Base-by-base conservation (phyloP, 2,888 invertebrate species). In the Parthenolecanium corni region DNA sequence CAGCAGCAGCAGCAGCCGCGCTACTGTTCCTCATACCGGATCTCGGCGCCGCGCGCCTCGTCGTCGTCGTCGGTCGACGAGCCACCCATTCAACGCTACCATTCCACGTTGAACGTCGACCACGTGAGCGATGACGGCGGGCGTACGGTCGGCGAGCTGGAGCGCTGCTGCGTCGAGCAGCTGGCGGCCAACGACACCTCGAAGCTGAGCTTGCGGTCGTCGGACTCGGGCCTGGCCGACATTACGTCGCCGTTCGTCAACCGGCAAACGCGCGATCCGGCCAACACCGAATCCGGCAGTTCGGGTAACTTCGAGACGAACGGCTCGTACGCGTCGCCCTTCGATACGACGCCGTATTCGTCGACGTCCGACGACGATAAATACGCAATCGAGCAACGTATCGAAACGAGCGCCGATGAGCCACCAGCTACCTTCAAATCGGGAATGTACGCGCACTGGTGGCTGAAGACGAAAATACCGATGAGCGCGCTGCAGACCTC, bases 361-460 rank as follows among this genome's bases (percentile, higher is more conserved):
- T 79, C 80, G 20, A 52, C 44, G 12, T 14, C 36, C 31, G 52
- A 51, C 42, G 52, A 64, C 66, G 77, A 78, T 3, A 79, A 52
- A 38, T 58, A 49, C 18, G 31, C 21, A 3, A 16, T 36, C 11
- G 36, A 58, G 24, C 49, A 47, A 20, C 57, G 42, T 1, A 16
- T 51, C 23, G 58, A 47, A 16, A 64, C 56, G 61, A 52, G 44
- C 24, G 47, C 23, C 16, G 20, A 53, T 18, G 12, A 62, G 40
- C 62, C 65, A 20, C 46, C 44, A 24, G 44, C 63, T 42, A 66
- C 64, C 21, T 90, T 84, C 75, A 85, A 84, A 65, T 88, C 89
- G 52, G 89, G 88, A 71, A 78, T 90, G 75, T 90, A 90, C 75
- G 89, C 89, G 67, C 90, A 90, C 77, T 90, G 90, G 90, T 90